phyloP scores from a whole-genome alignment of 2,797 vertebrate genomes.

The Halcyon smyrnensis region DNA sequence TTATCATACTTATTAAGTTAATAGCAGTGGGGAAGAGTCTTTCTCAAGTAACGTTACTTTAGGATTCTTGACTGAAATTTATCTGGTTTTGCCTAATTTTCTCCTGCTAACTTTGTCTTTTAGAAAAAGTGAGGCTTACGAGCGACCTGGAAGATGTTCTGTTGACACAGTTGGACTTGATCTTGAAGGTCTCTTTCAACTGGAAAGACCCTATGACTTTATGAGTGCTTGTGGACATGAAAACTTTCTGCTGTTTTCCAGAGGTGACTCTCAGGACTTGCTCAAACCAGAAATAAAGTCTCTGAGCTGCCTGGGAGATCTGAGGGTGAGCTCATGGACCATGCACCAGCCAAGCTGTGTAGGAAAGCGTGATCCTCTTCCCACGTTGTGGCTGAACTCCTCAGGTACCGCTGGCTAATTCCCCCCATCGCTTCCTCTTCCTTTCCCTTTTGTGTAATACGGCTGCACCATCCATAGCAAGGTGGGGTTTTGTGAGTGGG shows the following conservation, averaged over 20 bases:
- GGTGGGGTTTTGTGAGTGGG: background rate
- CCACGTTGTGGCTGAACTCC: background rate
- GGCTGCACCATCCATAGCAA: accelerated
- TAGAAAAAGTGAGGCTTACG: background rate
- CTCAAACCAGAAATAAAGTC: accelerated
- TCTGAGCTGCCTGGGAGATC: too few relatives aligned
- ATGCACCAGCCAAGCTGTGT: accelerated
- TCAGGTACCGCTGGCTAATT: background rate
- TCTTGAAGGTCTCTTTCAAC: background rate
- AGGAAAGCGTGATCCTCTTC: background rate
- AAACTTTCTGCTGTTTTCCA: background rate
- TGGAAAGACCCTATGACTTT: background rate
- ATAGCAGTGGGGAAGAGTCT: background rate
- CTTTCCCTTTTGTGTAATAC: background rate
- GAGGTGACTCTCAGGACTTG: background rate
- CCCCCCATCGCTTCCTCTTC: background rate
- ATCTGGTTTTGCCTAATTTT: background rate
- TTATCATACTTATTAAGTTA: background rate
- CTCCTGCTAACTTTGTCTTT: background rate
- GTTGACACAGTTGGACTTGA: background rate
- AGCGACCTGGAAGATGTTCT: background rate
- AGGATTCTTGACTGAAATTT: background rate
- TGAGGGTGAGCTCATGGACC: background rate
- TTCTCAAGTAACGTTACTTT: background rate
- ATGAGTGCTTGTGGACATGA: background rate